Percentiles rank a stretch among this genome's conserved stretches.
phyloP scores from a whole-genome alignment of 2,113 vertebrate species.

The Pseudorhombus dupliciocellatus region DNA sequence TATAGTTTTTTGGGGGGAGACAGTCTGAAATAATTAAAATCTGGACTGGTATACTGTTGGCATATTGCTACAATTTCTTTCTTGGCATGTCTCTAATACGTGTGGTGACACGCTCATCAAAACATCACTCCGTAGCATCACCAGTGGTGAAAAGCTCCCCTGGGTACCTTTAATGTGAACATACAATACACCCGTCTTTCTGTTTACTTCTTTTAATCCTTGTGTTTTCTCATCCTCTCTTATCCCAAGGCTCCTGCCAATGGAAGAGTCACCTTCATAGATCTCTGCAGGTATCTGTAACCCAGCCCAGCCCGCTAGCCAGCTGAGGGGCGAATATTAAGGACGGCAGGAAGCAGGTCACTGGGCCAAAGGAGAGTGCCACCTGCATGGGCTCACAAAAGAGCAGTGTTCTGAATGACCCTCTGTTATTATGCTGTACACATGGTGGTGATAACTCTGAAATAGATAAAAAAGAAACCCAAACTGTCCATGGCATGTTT shows the following conservation, averaged over 20 bases:
- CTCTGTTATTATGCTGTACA: slow-evolving; percentile 15
- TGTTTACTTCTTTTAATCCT: background rate
- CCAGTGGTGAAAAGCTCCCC: background rate
- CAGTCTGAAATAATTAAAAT: no score
- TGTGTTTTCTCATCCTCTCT: background rate
- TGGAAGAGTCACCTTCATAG: slow-evolving; percentile 11
- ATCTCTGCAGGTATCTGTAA: slow-evolving; percentile 40
- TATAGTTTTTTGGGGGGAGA: no score
- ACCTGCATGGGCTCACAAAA: slow-evolving; percentile 59
- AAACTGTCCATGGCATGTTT: slow-evolving; percentile 41
- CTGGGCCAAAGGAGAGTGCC: slow-evolving; percentile 50
- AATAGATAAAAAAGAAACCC: slow-evolving; percentile 58
- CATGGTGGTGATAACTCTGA: slow-evolving; percentile 9
- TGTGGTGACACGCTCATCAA: background rate
- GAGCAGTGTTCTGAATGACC: slow-evolving; percentile 54
- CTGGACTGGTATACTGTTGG: no score
- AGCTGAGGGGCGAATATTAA: slow-evolving; percentile 34
- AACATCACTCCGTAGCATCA: background rate
- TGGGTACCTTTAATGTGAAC: background rate
- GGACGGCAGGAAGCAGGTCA: slow-evolving; percentile 66
- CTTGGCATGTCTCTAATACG: background rate
- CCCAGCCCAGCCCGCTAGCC: slow-evolving; percentile 39
- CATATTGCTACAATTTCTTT: background rate
- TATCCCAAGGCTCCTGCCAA: background rate
- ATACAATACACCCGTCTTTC: background rate